phyloP scores from a whole-genome alignment of 2,888 invertebrate species.

The Oasisia sp. region DNA sequence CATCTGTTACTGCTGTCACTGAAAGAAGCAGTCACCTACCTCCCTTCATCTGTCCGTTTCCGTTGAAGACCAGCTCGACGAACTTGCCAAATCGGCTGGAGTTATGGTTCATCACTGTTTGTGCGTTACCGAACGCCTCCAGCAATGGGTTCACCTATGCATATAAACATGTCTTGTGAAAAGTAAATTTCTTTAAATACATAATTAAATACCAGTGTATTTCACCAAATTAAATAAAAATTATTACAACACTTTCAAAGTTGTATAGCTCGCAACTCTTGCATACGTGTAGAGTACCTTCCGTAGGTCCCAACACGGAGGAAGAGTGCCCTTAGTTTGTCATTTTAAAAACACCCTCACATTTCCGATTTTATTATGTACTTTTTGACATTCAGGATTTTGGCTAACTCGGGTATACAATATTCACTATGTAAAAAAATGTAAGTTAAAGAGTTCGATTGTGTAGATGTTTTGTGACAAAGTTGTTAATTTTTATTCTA shows the following conservation, averaged over 20 bases:
- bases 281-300: too few relatives aligned
- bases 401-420: too few relatives aligned
- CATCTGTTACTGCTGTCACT: neutral
- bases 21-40: neutral
- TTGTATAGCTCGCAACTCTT: too few relatives aligned
- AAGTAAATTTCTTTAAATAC: neutral
- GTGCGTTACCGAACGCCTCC: constrained; percentile 61
- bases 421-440: too few relatives aligned
- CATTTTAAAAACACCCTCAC: too few relatives aligned
- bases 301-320: too few relatives aligned
- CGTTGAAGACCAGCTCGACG: constrained; percentile 56
- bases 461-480: too few relatives aligned
- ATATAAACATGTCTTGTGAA: neutral
- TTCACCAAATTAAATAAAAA: neutral
- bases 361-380: too few relatives aligned
- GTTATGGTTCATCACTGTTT: constrained; percentile 60
- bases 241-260: neutral
- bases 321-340: too few relatives aligned
- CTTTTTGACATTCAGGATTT: too few relatives aligned
- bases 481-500: too few relatives aligned
- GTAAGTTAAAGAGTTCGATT: too few relatives aligned
- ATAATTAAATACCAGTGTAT: neutral
- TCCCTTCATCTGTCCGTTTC: constrained; percentile 20
- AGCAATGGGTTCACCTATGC: constrained; percentile 46
- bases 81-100: constrained; percentile 54